Base-by-base conservation (phyloP, 2,797 vertebrate species). In the Chanos chanos region DNA sequence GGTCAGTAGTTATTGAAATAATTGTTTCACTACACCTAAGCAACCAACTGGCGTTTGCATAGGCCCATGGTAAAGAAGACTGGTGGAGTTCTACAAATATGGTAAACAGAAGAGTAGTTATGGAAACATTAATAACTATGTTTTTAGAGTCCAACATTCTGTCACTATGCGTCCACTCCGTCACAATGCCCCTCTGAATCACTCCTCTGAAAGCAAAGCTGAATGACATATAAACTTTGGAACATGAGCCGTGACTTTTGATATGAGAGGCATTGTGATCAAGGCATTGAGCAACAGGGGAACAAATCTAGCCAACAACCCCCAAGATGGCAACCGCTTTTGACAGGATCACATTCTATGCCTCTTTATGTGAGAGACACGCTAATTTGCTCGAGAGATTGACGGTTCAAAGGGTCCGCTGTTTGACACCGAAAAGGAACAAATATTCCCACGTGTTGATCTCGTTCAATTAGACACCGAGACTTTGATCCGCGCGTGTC, bases 201-300 rank as follows among this genome's bases (percentile, higher is more conserved):
- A n/a, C n/a, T n/a, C n/a, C n/a, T n/a, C n/a, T n/a, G n/a, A n/a
- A n/a, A n/a, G n/a, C n/a, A n/a, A n/a, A n/a, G n/a, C n/a, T n/a
- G n/a, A n/a, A n/a, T n/a, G n/a, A n/a, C 58, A 47, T 65, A 63
- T 65, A 54, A 58, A 65, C 19, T 55, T 65, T 58, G 37, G 58
- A 63, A 65, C 47, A 65, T 62, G 45, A 62, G 39, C 53, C 54
- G 51, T 16, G 2, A 48, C 45, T 51, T 58, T 54, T 57, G 39
- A 36, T 16, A 36, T 16, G 44, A 64, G 33, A 34, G 52, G 56
- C 52, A 7, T 54, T 3, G 1, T 22, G 63, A 65, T 63, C 54
- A 65, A 58, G 51, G 90, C 89, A 92, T 91, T 93, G 93, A 94
- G 93, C 92, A 94, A 93, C 92, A 94, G 92, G 91, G 91, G 89